phyloP scores from a whole-genome alignment of 92 coral and sea anemone genomes.

The Paramuricea clavata region DNA sequence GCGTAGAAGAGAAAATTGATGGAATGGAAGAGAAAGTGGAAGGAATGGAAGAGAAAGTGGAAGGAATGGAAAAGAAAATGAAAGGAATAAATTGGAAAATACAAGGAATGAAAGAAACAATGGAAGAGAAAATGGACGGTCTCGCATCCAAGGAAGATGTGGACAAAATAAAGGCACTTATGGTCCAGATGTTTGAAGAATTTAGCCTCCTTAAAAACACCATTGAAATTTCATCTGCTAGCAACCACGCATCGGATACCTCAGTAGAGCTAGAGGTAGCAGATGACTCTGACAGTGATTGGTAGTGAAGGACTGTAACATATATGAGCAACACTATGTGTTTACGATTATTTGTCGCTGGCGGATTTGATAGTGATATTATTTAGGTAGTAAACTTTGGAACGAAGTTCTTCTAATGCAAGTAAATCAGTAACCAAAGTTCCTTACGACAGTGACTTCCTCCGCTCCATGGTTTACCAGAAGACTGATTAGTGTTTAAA shows the following conservation, averaged over 20 bases:
- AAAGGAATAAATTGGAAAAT: no score
- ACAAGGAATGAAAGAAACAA: no score
- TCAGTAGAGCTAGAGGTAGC: not conserved
- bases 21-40: no score
- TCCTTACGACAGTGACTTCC: not conserved
- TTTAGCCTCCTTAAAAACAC: not conserved
- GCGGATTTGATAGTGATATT: not conserved
- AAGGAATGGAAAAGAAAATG: no score
- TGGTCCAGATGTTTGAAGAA: not conserved
- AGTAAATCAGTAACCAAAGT: not conserved
- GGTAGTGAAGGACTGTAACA: not conserved
- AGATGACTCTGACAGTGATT: not conserved
- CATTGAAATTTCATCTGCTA: not conserved
- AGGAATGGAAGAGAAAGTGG: no score
- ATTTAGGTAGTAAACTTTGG: not conserved
- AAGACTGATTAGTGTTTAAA: not conserved
- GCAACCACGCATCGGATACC: not conserved
- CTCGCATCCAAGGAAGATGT: not conserved
- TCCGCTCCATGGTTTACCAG: not conserved
- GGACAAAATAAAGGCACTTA: not conserved
- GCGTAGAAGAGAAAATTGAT: no score
- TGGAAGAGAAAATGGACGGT: not conserved
- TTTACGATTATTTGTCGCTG: not conserved
- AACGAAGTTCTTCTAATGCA: not conserved
- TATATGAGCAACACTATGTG: not conserved